Evolutionary conservation across 2,888 invertebrate species (phyloP), one percentile per base, ranked within the genome.

Genomic region (Bruchidius siliquastri): DNA sequence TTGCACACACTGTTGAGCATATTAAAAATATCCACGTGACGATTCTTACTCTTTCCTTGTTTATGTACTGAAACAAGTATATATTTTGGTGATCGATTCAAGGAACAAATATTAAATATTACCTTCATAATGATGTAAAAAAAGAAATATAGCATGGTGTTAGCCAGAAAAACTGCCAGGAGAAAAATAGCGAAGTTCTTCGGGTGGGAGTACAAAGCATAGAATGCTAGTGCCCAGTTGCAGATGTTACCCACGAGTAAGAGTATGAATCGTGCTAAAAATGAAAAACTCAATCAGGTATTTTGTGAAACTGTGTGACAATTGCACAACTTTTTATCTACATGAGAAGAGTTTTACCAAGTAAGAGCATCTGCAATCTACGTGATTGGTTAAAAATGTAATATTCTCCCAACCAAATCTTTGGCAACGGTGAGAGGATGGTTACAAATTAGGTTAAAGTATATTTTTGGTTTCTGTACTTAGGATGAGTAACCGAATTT

Each of bases 81-180:
- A 4, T 8, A 13, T 20, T 21, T 2, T 69, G 20, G 3, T 22
- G 6, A 26, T 22, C 20, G n/a, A 22, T 70, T 20, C 10, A 22
- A 30, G 6, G 22, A 30, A 22, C 13, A 22, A 22, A 30, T 22
- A 20, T 32, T 8, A 8, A 67, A 68, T 69, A 83, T 82, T 87
- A 92, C 92, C 90, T 96, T 96, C 94, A 96, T 95, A 4, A 90
- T 84, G 69, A 96, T 91, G 85, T 96, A 96, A 86, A 94, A 95
- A 73, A 91, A 85, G 20, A 92, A 91, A 85, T 96, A 96, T 6
- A 96, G 87, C 75, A 95, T 87, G 26, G 96, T 90, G 86, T 96
- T 96, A 2, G 92, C 91, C 90, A 96, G 93, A 79, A 96, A 91
- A 30, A 96, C 90, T 0, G 91, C 90, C 3, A 96, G 88, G 1